phyloP scores from a whole-genome alignment of 2,797 vertebrate genomes.

The Clarias laeviceps region DNA sequence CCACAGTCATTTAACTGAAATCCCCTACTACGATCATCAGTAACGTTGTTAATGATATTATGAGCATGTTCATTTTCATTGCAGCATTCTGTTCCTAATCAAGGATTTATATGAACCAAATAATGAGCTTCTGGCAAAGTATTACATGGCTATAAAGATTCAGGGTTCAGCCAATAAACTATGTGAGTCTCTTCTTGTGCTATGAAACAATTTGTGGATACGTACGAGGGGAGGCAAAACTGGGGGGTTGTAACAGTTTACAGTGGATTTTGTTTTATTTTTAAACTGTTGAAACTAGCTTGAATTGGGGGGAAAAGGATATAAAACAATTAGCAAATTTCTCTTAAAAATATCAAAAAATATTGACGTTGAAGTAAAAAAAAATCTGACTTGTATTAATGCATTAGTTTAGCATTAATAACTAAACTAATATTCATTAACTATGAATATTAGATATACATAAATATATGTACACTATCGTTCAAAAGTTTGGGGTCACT shows the following conservation, averaged over 20 bases:
- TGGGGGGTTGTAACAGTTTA: background rate
- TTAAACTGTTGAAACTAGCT: background rate
- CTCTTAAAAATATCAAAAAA: background rate
- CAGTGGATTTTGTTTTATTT: background rate
- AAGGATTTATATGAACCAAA: conserved; percentile 66
- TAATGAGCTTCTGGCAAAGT: conserved; percentile 66
- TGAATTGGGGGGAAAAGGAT: too few relatives aligned
- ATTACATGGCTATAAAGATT: conserved; percentile 68
- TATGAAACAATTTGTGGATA: conserved; percentile 13
- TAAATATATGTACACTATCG: too few relatives aligned
- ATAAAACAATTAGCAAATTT: background rate
- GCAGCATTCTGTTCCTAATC: conserved; percentile 69
- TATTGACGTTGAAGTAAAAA: background rate
- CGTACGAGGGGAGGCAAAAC: conserved; percentile 24
- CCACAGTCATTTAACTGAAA: conserved; percentile 54
- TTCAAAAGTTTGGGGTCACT: too few relatives aligned
- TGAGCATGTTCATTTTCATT: conserved; percentile 64
- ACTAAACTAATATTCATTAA: too few relatives aligned
- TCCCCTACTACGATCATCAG: conserved; percentile 63
- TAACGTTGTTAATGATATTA: conserved; percentile 62
- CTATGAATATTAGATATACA: too few relatives aligned
- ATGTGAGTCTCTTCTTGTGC: conserved; percentile 45
- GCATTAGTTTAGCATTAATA: background rate
- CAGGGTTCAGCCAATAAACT: conserved; percentile 67
- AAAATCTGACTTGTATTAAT: background rate